Evolutionary conservation across 2,113 vertebrate genomes (phyloP), one percentile per base, ranked within the genome.

Genomic region (Prunella fulvescens): DNA sequence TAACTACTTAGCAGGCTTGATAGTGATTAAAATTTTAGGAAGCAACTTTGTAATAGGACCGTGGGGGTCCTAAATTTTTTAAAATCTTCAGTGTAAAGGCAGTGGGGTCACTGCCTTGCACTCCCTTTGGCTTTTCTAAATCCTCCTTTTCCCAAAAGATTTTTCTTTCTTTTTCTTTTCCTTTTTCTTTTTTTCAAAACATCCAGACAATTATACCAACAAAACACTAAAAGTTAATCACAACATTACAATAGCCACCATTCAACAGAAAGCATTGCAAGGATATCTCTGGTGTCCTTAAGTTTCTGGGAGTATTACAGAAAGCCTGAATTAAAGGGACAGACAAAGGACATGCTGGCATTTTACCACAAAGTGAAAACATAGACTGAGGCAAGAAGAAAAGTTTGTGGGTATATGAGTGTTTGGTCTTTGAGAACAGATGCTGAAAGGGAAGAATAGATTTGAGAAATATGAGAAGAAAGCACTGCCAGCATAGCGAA

Each of bases 11-110:
- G 62, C 60, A 88, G 51, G 66, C 56, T 88, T 95, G 86, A 86
- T 60, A 22, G 31, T 76, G 77, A 95, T 96, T 95, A 96, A 93
- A 88, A 73, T 96, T 95, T 91, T 88, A 88, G 79, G 79, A 95
- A 96, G 65, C 45, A 71, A 56, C 79, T 86, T 92, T 96, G 58
- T 86, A 70, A 90, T 73, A 65, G 72, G 73, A 70, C 67, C 11
- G 7, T 28, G 56, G 51, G 77, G 29, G 29, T 87, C 50, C 84
- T 95, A 62, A 39, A 53, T 88, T 92, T 94, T 97, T 92, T 54
- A 77, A 78, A 89, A 56, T 69, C 72, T 86, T 86, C 73, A 74
- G 48, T 4, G 7, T 87, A 86, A 88, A 88, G 72, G 14, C 86
- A 88, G 47, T 2, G 2, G 16, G 33, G 73, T 88, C 72, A 86